Evolutionary conservation across 2,888 invertebrate species (phyloP).

Genomic region (Plebejus melissa): DNA sequence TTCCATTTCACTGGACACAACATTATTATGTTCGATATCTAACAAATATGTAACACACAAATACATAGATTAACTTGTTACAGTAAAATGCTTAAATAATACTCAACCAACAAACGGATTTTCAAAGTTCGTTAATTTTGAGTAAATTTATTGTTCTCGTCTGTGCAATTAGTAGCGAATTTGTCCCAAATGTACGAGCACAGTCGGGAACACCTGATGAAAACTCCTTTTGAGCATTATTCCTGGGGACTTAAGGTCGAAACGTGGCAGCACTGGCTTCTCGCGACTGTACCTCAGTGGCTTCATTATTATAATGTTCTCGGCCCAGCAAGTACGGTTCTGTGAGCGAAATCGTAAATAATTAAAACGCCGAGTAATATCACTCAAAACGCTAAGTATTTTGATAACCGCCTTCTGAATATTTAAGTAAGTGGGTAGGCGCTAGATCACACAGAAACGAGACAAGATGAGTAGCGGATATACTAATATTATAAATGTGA

Average conservation of each 20-base stretch:
- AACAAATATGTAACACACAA: background rate
- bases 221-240: background rate
- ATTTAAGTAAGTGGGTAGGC: background rate
- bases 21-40: background rate
- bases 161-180: conserved; percentile 4
- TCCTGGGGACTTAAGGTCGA: background rate
- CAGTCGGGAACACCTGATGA: background rate
- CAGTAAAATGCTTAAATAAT: conserved; percentile 4
- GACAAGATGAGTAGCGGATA: background rate
- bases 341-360: conserved; percentile 6
- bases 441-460: background rate
- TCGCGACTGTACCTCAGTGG: background rate
- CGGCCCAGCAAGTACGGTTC: conserved; percentile 9
- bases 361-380: background rate
- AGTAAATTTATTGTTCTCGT: conserved; percentile 11
- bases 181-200: conserved; percentile 14
- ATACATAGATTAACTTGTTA: background rate
- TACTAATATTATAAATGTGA: background rate
- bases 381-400: background rate
- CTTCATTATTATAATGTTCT: conserved; percentile 21
- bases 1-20: background rate
- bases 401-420: background rate
- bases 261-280: background rate
- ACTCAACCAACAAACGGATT: conserved; percentile 12
- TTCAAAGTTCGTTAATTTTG: conserved; percentile 18